Evolutionary conservation across 2,113 vertebrate genomes (phyloP), one percentile per base, ranked within the genome.

Genomic region (Monopterus albus): DNA sequence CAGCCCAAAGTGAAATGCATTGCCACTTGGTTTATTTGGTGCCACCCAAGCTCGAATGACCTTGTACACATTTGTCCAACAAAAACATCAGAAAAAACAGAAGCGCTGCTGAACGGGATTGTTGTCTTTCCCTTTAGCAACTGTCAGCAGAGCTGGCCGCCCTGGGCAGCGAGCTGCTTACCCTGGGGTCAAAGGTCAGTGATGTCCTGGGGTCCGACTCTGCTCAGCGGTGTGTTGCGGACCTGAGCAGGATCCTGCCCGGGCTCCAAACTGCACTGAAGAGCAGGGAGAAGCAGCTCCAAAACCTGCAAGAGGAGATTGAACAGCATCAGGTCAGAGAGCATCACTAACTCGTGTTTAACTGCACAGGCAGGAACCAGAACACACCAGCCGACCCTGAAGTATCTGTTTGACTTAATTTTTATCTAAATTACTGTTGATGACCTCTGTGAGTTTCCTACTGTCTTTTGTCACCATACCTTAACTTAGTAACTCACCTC

Each of bases 301-400:
- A 91, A 55, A 77, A 88, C 3, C 91, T 91, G 33, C 87, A 93
- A 29, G 89, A 96, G 77, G 92, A 93, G 21, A 81, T 78, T 1
- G 81, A 42, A 21, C 84, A 91, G 74, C 93, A 93, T 11, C 93
- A 95, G 95, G 92, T 93, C 29, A n/a, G n/a, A n/a, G n/a, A n/a
- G n/a, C 12, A 5, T 9, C 9, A 9, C 3, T n/a, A 5, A 31
- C 36, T 17, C 14, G 36, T 5, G 15, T 4, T 17, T 23, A 25
- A 10, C 31, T 10, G 28, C 26, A 7, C 29, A 7, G 20, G 4
- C 31, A 55, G 11, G 6, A 28, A 29, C 36, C 29, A 1, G 2
- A 40, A 23, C 25, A 17, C 7, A 1, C n/a, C 18, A 7, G 29
- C 8, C 5, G 5, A 31, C 26, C 20, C 14, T 13, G 38, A 18